Base-by-base conservation (phyloP, 2,797 vertebrate species). In the Euthynnus affinis region DNA sequence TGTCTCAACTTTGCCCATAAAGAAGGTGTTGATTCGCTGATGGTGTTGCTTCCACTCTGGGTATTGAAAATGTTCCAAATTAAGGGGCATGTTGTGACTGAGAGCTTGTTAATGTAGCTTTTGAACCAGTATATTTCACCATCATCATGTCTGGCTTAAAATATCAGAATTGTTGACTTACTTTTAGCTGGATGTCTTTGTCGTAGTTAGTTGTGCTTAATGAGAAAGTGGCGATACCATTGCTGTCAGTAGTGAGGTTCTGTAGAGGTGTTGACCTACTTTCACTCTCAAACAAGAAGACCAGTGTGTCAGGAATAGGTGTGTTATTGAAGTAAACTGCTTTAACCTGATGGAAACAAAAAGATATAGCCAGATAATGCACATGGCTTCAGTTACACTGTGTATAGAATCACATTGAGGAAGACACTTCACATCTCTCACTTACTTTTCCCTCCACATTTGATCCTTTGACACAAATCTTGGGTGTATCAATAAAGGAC, bases 181-280 rank as follows among this genome's bases (percentile, higher is more conserved):
- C 93, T 0, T 1, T 14, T 3, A 94, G 64, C 0, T 3, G 0
- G 48, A 92, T 69, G 34, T 80, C 27, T 0, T 10, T 58, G 1
- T 13, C 10, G 42, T 34, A 6, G 15, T 13, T 1, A 1, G 81
- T 17, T 2, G 91, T 88, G 53, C 77, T 68, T 0, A 94, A 4
- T 13, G 90, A 86, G 79, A 95, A 95, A 4, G 17, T 6, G 22
- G 92, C 91, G 0, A 91, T 4, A 22, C 94, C 94, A 2, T 91
- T 8, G 2, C 15, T 42, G 76, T 93, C 79, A 2, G 94, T 94
- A 10, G 93, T 94, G 13, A 94, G 87, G 60, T 93, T 95, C 25
- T 81, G 68, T 1, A 89, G n/a, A 3, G 9, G 37, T 10, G 20
- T n/a, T 1, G 58, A 7, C 90, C 90, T 88, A 1, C 0, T 23